Conservation (phyloP, 2,797 vertebrate genomes). For the Lycodopsis pacificus region DNA sequence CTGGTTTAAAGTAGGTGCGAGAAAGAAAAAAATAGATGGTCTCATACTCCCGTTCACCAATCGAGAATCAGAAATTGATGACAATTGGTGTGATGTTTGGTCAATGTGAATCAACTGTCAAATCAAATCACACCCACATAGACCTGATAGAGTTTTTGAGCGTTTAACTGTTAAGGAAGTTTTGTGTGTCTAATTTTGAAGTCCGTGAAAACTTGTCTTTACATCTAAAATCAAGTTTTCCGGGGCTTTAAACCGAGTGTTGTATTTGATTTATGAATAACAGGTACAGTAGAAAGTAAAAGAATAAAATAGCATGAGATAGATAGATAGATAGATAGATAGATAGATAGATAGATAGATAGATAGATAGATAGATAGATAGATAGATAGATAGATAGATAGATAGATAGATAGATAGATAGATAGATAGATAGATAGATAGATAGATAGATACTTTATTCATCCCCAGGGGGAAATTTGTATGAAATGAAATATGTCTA, state of each 20-base stretch:
- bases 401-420: no score
- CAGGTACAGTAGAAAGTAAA: not conserved
- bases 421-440: no score
- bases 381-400: no score
- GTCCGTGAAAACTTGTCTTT: not conserved
- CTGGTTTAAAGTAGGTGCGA: not conserved
- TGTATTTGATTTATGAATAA: not conserved
- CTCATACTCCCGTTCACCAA: not conserved
- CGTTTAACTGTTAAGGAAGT: not conserved
- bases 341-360: no score
- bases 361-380: no score
- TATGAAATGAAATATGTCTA: not conserved
- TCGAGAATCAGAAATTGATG: not conserved
- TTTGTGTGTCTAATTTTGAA: not conserved
- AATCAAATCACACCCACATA: slow-evolving; percentile 2
- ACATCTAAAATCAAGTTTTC: not conserved
- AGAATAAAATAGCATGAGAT: not conserved
- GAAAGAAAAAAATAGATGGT: not conserved
- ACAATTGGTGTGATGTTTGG: not conserved
- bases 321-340: no score
- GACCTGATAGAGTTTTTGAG: not conserved
- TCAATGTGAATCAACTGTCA: not conserved
- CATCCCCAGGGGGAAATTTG: no score
- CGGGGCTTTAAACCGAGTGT: not conserved
- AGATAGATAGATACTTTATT: no score